phyloP scores from a whole-genome alignment of 2,888 invertebrate genomes.

The Drosophila atripex region DNA sequence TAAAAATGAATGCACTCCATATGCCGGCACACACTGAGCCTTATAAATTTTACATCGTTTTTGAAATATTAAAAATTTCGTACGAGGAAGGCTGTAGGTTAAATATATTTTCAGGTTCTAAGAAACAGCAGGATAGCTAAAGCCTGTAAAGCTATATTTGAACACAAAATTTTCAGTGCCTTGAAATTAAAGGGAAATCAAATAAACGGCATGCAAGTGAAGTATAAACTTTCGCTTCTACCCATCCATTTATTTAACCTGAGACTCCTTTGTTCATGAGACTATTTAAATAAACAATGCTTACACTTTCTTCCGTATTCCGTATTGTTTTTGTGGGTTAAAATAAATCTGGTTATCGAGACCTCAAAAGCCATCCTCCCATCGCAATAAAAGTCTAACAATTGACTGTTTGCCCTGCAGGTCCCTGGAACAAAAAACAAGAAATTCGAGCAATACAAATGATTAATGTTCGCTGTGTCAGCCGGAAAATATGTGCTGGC shows the following conservation, averaged over 20 bases:
- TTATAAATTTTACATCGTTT: constrained; percentile 59
- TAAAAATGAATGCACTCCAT: constrained; percentile 43
- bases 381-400: constrained; percentile 25
- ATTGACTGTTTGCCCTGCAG: constrained; percentile 63
- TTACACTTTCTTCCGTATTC: not conserved
- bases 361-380: not conserved
- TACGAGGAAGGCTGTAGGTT: not conserved
- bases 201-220: not conserved
- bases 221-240: not conserved
- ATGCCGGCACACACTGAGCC: constrained; percentile 33
- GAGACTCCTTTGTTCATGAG: not conserved
- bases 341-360: constrained; percentile 25
- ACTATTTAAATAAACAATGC: not conserved
- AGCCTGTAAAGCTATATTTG: not conserved
- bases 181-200: not conserved
- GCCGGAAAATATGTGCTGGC: constrained; percentile 67
- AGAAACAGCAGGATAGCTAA: not conserved
- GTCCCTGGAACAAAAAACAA: constrained; percentile 14
- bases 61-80: constrained; percentile 65
- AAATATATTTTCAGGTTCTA: not conserved
- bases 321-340: constrained; percentile 4
- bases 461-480: constrained; percentile 72
- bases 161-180: not conserved
- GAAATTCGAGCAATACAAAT: constrained; percentile 58
- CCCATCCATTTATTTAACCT: not conserved